Conservation (phyloP, 2,888 invertebrate genomes). For the Athalia circularis region DNA sequence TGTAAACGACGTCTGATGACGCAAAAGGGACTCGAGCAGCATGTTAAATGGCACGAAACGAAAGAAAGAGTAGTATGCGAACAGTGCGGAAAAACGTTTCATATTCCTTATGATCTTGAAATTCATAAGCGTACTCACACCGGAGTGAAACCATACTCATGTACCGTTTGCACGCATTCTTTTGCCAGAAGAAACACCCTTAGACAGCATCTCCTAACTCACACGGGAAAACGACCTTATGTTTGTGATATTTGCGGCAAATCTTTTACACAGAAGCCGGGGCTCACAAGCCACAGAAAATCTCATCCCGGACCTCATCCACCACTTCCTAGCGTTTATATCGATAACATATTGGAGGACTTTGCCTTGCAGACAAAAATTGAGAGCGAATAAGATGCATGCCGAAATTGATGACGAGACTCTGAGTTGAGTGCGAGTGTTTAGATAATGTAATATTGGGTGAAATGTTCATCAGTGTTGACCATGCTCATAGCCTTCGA, state of each 20-base stretch:
- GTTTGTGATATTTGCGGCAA: conserved; percentile 40
- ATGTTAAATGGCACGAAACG: conserved; percentile 45
- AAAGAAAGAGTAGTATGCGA: conserved; percentile 47
- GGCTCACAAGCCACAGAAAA: conserved; percentile 41
- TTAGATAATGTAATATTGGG: not conserved
- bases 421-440: not conserved
- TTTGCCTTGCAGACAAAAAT: not conserved
- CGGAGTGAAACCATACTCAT: conserved; percentile 38
- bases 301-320: conserved; percentile 39
- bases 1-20: conserved; percentile 43
- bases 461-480: too few species aligned
- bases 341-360: conserved; percentile 28
- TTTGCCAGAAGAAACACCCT: conserved; percentile 35
- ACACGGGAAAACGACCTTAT: conserved; percentile 39
- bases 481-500: not conserved
- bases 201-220: conserved; percentile 34
- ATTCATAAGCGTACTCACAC: conserved; percentile 45
- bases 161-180: conserved; percentile 37
- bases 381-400: not conserved
- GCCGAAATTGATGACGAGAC: too few species aligned
- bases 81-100: conserved; percentile 46
- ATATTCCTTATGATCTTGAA: conserved; percentile 46
- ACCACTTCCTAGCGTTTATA: conserved; percentile 28
- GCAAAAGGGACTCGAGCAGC: conserved; percentile 42
- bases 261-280: conserved; percentile 37